phyloP scores from a whole-genome alignment of 2,113 vertebrate genomes.

The Eulemur macaco region DNA sequence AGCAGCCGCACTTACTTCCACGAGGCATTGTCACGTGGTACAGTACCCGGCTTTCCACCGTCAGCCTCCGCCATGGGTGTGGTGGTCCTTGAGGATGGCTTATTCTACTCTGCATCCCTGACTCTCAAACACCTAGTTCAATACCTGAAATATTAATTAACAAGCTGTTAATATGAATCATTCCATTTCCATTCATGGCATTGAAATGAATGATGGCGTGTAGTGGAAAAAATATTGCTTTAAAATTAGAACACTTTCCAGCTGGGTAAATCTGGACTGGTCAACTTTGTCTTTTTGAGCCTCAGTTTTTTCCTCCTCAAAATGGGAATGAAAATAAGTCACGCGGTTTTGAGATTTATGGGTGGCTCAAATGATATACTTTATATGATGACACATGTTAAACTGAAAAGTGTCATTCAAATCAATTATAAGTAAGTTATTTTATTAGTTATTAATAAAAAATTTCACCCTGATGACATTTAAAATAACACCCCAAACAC shows the following conservation, averaged over 20 bases:
- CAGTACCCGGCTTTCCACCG: neutral
- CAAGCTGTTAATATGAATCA: neutral
- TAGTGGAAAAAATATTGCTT: neutral
- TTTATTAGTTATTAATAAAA: neutral
- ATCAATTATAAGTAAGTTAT: neutral
- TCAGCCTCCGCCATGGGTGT: neutral
- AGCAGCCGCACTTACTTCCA: rapidly evolving
- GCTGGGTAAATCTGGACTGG: neutral
- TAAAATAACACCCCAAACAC: neutral
- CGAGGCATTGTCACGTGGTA: rapidly evolving
- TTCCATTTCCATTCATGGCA: neutral
- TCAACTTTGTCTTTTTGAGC: neutral
- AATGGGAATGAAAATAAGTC: neutral
- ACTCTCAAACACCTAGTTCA: neutral
- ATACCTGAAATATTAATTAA: neutral
- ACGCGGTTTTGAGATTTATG: neutral
- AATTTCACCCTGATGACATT: neutral
- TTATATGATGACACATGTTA: neutral
- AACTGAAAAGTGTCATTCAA: neutral
- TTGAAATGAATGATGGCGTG: neutral
- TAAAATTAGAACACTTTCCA: neutral
- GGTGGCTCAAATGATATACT: neutral
- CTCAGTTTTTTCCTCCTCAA: neutral
- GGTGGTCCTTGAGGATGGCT: neutral
- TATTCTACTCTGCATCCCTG: neutral